phyloP scores from a whole-genome alignment of 2,113 vertebrate genomes.

The Oncorhynchus nerka region DNA sequence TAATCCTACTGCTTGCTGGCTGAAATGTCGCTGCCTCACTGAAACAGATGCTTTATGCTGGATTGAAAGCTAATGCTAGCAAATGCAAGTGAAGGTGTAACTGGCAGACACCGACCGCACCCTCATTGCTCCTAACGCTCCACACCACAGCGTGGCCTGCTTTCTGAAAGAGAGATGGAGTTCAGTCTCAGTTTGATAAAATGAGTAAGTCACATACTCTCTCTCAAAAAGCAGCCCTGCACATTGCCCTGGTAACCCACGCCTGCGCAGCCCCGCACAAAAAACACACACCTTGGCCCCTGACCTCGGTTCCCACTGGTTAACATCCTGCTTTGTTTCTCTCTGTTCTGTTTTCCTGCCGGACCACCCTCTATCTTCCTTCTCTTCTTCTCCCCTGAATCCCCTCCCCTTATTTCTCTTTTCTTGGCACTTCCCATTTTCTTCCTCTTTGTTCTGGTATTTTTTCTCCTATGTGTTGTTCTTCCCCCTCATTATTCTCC shows the following conservation, averaged over 20 bases:
- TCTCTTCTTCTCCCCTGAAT: slow-evolving; percentile 3
- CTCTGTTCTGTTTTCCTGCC: slow-evolving; percentile 39
- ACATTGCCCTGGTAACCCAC: slow-evolving; percentile 33
- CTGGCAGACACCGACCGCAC: slow-evolving; percentile 19
- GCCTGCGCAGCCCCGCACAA: slow-evolving; percentile 9
- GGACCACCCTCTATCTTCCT: slow-evolving; percentile 49
- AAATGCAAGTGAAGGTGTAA: slow-evolving; percentile 17
- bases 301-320: slow-evolving; percentile 47
- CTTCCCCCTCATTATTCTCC: slow-evolving; percentile 56
- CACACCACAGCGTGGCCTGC: slow-evolving; percentile 20
- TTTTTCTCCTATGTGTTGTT: slow-evolving; percentile 70
- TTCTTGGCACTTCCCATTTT: slow-evolving; percentile 14
- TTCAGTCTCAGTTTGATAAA: background rate
- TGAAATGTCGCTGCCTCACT: background rate
- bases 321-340: slow-evolving; percentile 63
- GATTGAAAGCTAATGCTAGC: slow-evolving; percentile 20
- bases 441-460: slow-evolving; percentile 62
- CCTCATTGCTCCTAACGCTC: slow-evolving; percentile 10
- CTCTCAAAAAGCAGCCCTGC: slow-evolving; percentile 53
- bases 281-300: slow-evolving; percentile 39
- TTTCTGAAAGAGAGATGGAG: slow-evolving; percentile 21
- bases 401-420: slow-evolving; percentile 20
- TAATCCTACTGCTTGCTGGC: slow-evolving; percentile 34
- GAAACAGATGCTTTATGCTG: background rate
- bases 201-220: background rate